Evolutionary conservation across 2,888 invertebrate species (phyloP).

Genomic region (Sacculina carcini): DNA sequence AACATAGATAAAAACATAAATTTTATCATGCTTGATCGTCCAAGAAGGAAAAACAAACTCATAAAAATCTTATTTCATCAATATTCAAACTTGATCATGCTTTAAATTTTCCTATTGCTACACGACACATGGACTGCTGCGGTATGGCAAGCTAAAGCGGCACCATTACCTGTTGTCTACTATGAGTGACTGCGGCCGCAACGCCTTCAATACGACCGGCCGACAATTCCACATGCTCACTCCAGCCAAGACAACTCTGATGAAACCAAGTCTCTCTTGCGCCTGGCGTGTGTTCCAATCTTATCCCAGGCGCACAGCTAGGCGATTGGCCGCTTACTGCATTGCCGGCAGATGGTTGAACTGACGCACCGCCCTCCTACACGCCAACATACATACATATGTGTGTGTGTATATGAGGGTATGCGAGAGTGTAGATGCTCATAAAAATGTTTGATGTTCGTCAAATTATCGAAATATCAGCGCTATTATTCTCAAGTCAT

Average conservation of each 20-base stretch:
- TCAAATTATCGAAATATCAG: background rate
- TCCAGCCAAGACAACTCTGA: slow-evolving; percentile 12
- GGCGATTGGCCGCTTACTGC: background rate
- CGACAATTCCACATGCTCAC: slow-evolving; percentile 10
- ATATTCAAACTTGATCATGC: background rate
- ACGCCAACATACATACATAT: background rate
- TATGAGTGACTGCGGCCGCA: slow-evolving; percentile 9
- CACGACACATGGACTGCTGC: slow-evolving; percentile 11
- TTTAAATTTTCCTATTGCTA: background rate
- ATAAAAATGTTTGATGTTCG: background rate
- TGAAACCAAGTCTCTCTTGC: slow-evolving; percentile 13
- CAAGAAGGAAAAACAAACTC: background rate
- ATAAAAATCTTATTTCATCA: background rate
- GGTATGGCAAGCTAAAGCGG: too few relatives aligned
- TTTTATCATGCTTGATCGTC: too few relatives aligned
- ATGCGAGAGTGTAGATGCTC: background rate
- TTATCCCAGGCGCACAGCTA: background rate
- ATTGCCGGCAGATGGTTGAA: background rate
- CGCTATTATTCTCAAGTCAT: background rate
- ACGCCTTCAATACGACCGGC: slow-evolving; percentile 11
- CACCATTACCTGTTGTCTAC: background rate
- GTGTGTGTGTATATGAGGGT: background rate
- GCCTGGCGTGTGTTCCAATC: background rate
- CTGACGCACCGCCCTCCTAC: background rate
- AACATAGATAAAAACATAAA: too few relatives aligned